phyloP scores from a whole-genome alignment of 1,140 invertebrate genomes.

The Trichonephila clavipes region DNA sequence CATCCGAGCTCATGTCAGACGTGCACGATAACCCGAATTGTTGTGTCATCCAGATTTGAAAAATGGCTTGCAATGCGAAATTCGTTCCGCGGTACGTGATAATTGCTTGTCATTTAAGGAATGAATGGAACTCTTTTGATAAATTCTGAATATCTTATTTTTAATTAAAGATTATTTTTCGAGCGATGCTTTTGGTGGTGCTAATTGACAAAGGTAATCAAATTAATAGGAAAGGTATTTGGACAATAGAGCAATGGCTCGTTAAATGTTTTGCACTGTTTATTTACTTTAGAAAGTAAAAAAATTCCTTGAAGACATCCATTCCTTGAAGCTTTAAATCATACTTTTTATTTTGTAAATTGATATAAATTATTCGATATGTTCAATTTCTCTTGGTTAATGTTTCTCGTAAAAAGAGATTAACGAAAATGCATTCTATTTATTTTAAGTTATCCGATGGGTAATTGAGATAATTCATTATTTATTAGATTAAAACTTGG shows the following conservation, averaged over 20 bases:
- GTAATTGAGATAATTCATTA: too few species aligned
- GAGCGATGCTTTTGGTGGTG: not conserved
- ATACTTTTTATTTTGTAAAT: too few species aligned
- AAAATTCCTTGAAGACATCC: too few species aligned
- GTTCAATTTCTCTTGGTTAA: too few species aligned
- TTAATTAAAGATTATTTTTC: not conserved
- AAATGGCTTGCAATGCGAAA: not conserved
- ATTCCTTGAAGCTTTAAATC: too few species aligned
- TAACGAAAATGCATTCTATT: too few species aligned
- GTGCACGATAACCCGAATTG: not conserved
- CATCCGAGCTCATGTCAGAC: not conserved
- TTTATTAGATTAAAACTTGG: too few species aligned
- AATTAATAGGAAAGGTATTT: not conserved
- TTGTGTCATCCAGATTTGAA: slow-evolving; percentile 15
- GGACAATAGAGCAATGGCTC: not conserved
- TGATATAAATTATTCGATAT: too few species aligned
- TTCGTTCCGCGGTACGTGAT: not conserved
- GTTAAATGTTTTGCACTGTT: not conserved
- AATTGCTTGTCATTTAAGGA: slow-evolving; percentile 27
- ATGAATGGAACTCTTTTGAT: not conserved
- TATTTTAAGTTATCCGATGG: too few species aligned
- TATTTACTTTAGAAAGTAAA: not conserved
- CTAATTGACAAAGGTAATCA: slow-evolving; percentile 38
- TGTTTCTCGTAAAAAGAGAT: too few species aligned
- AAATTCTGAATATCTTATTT: not conserved